phyloP scores from a whole-genome alignment of 1,140 invertebrate genomes.

The Orius insidiosus region DNA sequence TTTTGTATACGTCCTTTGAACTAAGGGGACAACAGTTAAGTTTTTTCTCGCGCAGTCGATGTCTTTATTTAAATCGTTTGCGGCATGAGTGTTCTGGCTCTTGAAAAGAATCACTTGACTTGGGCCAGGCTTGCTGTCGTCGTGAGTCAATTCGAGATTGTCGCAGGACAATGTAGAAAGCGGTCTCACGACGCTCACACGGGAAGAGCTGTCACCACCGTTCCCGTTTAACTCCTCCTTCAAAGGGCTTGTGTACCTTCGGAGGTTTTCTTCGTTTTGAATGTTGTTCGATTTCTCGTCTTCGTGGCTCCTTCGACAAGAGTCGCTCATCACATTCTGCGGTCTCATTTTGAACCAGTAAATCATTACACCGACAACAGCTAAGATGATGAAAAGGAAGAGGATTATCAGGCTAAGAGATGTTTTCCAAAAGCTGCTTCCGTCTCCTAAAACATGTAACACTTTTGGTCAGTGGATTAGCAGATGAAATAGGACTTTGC shows the following conservation, averaged over 20 bases:
- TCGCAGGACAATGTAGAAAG: constrained; percentile 32
- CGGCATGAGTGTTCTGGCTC: constrained; percentile 50
- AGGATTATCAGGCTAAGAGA: constrained; percentile 28
- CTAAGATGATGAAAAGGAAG: too few relatives aligned
- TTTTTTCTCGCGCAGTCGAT: constrained; percentile 53
- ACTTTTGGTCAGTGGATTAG: too few relatives aligned
- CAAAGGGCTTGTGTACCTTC: constrained; percentile 44
- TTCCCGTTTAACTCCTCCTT: constrained; percentile 27
- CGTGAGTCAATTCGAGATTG: constrained; percentile 43
- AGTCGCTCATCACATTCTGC: constrained; percentile 20
- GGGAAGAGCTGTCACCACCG: constrained; percentile 19
- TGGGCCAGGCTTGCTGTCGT: constrained; percentile 25
- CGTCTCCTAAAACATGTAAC: too few relatives aligned
- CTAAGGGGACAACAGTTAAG: constrained; percentile 24
- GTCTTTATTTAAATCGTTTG: constrained; percentile 51
- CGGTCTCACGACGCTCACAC: constrained; percentile 38
- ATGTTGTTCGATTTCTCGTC: constrained; percentile 77
- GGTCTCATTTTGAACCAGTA: constrained; percentile 29
- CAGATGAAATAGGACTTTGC: too few relatives aligned
- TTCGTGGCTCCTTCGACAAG: constrained; percentile 40
- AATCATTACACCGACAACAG: constrained; percentile 26
- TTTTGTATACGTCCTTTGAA: constrained; percentile 22
- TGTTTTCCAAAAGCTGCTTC: constrained; percentile 28
- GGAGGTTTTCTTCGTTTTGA: constrained; percentile 75
- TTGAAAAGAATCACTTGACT: constrained; percentile 46